phyloP scores from a whole-genome alignment of 2,888 invertebrate genomes.

The Ashinkailepas kermadecensis region DNA sequence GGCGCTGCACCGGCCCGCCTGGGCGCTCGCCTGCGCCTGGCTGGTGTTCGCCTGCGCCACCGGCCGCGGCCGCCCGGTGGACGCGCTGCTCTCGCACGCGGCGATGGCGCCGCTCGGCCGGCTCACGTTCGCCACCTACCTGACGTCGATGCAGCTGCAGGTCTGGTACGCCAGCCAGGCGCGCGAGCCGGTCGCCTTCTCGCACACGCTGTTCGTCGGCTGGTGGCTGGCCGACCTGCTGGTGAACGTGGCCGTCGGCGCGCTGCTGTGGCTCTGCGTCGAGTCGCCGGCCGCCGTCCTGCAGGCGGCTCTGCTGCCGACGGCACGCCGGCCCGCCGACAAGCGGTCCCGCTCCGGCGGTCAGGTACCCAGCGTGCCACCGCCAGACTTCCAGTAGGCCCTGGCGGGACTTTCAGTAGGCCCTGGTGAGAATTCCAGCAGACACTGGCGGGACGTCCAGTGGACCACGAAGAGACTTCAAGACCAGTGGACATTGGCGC shows the following conservation, averaged over 20 bases:
- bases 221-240: neutral
- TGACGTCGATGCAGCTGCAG: neutral
- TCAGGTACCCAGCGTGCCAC: no score
- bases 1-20: slow-evolving; percentile 26
- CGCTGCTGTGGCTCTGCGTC: neutral
- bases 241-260: neutral
- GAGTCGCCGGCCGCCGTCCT: neutral
- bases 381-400: no score
- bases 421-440: no score
- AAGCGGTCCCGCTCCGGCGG: no score
- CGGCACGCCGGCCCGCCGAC: neutral
- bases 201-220: neutral
- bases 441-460: no score
- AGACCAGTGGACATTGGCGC: no score
- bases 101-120: neutral
- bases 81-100: neutral
- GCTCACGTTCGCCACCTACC: slow-evolving; percentile 4
- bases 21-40: slow-evolving; percentile 25
- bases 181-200: neutral
- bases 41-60: slow-evolving; percentile 26
- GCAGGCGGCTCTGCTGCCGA: neutral
- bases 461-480: no score
- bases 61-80: slow-evolving; percentile 24
- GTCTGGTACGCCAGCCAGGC: slow-evolving; percentile 4
- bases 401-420: no score